phyloP scores from a whole-genome alignment of 2,113 vertebrate species.

The Machaerirhynchus nigripectus region DNA sequence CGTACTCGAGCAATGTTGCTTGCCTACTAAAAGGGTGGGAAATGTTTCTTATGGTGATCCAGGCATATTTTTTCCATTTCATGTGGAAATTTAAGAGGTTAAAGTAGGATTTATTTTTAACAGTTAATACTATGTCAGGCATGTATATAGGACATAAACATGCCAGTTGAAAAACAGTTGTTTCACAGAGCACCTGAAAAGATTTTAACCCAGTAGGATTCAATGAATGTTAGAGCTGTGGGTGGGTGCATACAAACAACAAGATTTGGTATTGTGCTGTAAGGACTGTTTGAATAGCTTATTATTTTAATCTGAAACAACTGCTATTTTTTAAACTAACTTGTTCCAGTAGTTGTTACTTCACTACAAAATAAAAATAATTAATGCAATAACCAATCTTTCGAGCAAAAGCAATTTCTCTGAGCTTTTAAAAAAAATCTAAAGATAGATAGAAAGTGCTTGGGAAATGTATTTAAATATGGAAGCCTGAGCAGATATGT shows the following conservation, averaged over 20 bases:
- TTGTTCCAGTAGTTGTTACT: constrained; percentile 10
- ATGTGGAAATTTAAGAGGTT: constrained; percentile 7
- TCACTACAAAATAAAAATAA: constrained; percentile 36
- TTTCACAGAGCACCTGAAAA: constrained; percentile 41
- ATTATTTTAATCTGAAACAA: constrained; percentile 48
- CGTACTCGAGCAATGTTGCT: background rate
- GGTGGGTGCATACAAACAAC: constrained; percentile 22
- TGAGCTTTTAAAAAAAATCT: background rate
- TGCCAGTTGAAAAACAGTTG: background rate
- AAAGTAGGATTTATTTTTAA: constrained; percentile 29
- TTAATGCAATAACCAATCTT: background rate
- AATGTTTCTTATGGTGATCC: background rate
- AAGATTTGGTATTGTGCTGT: background rate
- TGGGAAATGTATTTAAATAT: constrained; percentile 24
- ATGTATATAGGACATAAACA: background rate
- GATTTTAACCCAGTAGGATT: constrained; percentile 50
- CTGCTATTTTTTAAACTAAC: constrained; percentile 31
- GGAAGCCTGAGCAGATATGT: constrained; percentile 36
- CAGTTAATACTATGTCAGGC: background rate
- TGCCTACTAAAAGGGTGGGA: background rate
- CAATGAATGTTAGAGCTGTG: constrained; percentile 33
- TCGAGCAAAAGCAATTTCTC: background rate
- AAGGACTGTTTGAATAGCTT: constrained; percentile 9
- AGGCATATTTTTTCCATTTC: background rate
- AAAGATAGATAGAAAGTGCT: background rate